A percentile compares a stretch with the other conserved stretches of the same genome.
Conservation (phyloP, 2,888 invertebrate genomes). For the Erebia aethiops region DNA sequence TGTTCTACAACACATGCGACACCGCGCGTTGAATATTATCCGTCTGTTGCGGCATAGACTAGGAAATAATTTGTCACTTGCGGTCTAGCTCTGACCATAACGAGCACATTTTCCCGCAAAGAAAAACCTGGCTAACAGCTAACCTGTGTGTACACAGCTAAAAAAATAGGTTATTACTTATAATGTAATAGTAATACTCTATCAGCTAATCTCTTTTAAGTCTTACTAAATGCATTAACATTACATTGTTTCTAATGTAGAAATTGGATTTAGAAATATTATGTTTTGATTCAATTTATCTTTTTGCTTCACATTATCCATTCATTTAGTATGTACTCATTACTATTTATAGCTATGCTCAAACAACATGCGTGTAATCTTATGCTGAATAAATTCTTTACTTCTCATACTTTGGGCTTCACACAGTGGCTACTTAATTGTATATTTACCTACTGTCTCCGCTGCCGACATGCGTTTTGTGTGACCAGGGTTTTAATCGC, state of each 20-base stretch:
- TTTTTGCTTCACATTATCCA: neutral
- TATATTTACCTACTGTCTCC: neutral
- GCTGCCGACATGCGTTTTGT: neutral
- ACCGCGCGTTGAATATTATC: too few relatives aligned
- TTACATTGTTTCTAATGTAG: constrained; percentile 4
- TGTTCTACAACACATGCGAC: too few relatives aligned
- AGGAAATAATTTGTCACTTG: too few relatives aligned
- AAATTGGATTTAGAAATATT: constrained; percentile 2
- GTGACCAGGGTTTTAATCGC: neutral
- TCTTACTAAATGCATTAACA: neutral
- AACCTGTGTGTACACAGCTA: neutral
- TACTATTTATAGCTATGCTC: neutral
- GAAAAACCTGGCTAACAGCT: too few relatives aligned
- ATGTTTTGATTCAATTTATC: neutral
- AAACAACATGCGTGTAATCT: neutral
- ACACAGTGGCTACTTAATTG: too few relatives aligned
- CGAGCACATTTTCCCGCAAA: too few relatives aligned
- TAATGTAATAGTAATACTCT: neutral
- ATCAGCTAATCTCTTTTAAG: neutral
- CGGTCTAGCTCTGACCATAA: too few relatives aligned
- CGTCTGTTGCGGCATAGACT: too few relatives aligned
- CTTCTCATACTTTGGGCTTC: too few relatives aligned
- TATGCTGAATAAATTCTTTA: too few relatives aligned
- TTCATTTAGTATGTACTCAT: neutral
- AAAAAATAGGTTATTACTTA: neutral